These are phyloP conservation scores for Sinopyrophorus schimmeli DNA, from an alignment of 2,888 invertebrate species.

Conservation along the genomic window DNA sequence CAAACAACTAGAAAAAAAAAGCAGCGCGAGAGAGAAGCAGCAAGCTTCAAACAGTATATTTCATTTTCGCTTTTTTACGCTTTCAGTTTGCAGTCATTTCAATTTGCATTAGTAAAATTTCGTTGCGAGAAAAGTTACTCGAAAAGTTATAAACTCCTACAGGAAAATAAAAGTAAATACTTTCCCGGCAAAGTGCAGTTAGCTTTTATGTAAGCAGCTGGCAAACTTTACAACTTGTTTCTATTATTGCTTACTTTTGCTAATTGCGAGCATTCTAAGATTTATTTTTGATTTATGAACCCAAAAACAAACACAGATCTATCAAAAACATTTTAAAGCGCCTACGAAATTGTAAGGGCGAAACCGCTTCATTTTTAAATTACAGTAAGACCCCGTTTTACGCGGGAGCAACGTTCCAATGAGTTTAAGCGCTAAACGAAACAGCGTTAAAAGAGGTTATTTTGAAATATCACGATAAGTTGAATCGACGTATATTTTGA, in stretches of 20 bases:
- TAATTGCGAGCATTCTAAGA: no score
- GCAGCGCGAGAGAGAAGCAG: constrained; percentile 47
- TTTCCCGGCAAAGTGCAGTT: constrained; percentile 23
- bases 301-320: no score
- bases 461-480: no score
- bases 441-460: no score
- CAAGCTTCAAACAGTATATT: constrained; percentile 32
- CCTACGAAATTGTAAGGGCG: no score
- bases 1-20: constrained; percentile 22
- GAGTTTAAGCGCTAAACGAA: no score
- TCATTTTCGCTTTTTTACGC: constrained; percentile 38
- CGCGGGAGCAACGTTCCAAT: no score
- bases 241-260: neutral
- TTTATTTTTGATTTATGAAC: no score
- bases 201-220: constrained; percentile 7
- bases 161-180: constrained; percentile 32
- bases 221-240: constrained; percentile 1
- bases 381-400: no score
- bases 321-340: no score
- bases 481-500: no score
- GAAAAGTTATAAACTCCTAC: constrained; percentile 31
- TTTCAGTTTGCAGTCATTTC: constrained; percentile 38
- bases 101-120: constrained; percentile 45
- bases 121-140: constrained; percentile 34
- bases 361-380: no score